These are phyloP conservation scores for Mythimna pallens DNA, from an alignment of 2,888 invertebrate species.

Conservation along the genomic window DNA sequence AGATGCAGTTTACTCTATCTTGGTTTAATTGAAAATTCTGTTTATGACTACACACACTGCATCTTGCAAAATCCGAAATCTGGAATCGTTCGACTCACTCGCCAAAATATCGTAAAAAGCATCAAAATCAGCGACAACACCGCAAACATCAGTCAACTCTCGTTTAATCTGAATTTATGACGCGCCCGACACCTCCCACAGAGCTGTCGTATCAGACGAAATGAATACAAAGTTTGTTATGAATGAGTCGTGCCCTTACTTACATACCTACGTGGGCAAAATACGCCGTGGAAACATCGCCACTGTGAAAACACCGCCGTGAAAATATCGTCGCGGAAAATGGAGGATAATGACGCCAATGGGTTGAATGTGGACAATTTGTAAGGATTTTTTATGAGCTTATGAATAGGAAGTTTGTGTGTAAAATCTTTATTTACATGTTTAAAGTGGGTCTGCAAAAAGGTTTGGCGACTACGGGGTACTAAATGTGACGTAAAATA, in stretches of 20 bases:
- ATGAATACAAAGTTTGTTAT: conserved; percentile 77
- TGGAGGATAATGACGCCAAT: conserved; percentile 39
- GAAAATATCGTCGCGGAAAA: conserved; percentile 7
- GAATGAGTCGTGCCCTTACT: conserved; percentile 67
- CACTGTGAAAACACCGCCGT: conserved; percentile 12
- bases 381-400: conserved; percentile 49
- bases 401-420: conserved; percentile 28
- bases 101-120: neutral
- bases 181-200: conserved; percentile 68
- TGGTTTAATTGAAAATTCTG: too few species aligned
- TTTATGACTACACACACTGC: too few species aligned
- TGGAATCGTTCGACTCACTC: too few species aligned
- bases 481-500: neutral
- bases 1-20: too few species aligned
- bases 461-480: neutral
- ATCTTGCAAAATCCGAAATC: too few species aligned
- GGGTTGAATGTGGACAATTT: conserved; percentile 59
- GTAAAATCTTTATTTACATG: conserved; percentile 14
- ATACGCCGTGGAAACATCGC: conserved; percentile 44
- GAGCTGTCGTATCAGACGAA: conserved; percentile 66
- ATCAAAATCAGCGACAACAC: conserved; percentile 37
- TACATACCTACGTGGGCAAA: conserved; percentile 33
- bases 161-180: conserved; percentile 77
- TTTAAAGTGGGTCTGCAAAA: neutral
- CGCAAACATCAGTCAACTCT: conserved; percentile 40